Evolutionary conservation across 2,113 vertebrate species (phyloP).

Genomic region (rabbit (Oryctolagus cuniculus)): DNA sequence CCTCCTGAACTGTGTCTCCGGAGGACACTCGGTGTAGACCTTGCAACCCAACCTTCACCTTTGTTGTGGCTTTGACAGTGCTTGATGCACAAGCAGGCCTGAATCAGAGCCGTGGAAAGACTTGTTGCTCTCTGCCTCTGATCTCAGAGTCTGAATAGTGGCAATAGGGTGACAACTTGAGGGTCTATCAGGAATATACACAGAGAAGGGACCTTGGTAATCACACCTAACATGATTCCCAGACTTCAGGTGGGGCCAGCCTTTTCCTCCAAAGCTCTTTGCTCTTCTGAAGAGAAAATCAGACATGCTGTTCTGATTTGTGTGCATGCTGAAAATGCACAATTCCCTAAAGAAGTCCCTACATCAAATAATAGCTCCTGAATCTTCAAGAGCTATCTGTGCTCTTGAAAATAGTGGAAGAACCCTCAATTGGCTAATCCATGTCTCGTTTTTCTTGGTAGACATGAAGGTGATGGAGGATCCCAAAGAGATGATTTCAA

Average conservation of each 20-base stretch:
- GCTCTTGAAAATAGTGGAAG: background rate
- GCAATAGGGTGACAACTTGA: background rate
- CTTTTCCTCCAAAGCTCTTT: background rate
- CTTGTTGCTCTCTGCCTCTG: background rate
- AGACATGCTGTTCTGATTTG: background rate
- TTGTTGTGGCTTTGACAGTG: constrained; percentile 70
- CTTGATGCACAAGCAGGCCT: background rate
- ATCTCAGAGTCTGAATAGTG: background rate
- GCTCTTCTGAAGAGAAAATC: background rate
- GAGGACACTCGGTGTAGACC: constrained; percentile 49
- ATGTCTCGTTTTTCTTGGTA: background rate
- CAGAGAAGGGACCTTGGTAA: fast-evolving
- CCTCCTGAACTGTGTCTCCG: constrained; percentile 9
- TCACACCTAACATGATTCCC: too few species aligned
- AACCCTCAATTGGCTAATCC: background rate
- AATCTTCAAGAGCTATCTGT: background rate
- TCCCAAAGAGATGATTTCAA: background rate
- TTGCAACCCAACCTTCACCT: fast-evolving
- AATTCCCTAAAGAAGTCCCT: background rate
- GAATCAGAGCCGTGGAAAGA: background rate
- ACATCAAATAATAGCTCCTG: background rate
- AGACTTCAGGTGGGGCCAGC: background rate
- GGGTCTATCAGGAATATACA: background rate
- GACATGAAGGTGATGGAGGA: constrained; percentile 16
- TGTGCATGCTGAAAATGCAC: background rate